A percentile compares a stretch with the other conserved stretches of the same genome.
These are phyloP conservation scores for Abramis brama DNA, from an alignment of 2,113 vertebrate species.

Conservation along the genomic window DNA sequence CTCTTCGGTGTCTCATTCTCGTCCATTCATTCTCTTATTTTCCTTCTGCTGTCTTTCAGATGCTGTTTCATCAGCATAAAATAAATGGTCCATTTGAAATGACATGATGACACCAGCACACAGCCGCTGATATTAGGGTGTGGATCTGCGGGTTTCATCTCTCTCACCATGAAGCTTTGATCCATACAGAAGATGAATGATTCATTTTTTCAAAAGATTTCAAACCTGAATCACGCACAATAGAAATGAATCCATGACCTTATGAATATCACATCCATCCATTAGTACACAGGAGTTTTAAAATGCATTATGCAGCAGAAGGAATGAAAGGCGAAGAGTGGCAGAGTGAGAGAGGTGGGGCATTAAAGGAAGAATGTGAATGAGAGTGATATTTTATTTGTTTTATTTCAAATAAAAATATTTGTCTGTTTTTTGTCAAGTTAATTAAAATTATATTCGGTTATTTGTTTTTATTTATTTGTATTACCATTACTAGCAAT, in stretches of 20 bases:
- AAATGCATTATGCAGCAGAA: slow-evolving; percentile 12
- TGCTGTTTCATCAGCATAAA: background rate
- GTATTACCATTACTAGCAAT: background rate
- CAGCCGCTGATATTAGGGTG: background rate
- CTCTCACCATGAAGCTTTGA: slow-evolving; percentile 9
- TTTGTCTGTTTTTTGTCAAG: background rate
- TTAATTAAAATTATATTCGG: background rate
- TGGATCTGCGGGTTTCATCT: background rate
- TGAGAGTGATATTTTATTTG: background rate
- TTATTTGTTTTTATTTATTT: background rate
- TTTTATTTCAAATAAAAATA: background rate
- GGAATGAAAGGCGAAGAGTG: background rate
- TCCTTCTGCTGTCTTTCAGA: background rate
- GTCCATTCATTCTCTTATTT: background rate
- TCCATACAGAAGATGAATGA: slow-evolving; percentile 19
- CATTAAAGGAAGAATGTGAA: background rate
- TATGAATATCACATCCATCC: slow-evolving; percentile 30
- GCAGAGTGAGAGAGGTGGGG: background rate
- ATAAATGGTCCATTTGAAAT: background rate
- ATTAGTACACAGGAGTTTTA: background rate
- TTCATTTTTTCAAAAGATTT: slow-evolving; percentile 13
- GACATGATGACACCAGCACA: slow-evolving; percentile 1
- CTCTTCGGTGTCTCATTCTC: background rate
- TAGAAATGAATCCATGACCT: background rate
- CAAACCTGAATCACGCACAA: slow-evolving; percentile 6